phyloP scores from a whole-genome alignment of 2,888 invertebrate species.

The Torymus auratus region DNA sequence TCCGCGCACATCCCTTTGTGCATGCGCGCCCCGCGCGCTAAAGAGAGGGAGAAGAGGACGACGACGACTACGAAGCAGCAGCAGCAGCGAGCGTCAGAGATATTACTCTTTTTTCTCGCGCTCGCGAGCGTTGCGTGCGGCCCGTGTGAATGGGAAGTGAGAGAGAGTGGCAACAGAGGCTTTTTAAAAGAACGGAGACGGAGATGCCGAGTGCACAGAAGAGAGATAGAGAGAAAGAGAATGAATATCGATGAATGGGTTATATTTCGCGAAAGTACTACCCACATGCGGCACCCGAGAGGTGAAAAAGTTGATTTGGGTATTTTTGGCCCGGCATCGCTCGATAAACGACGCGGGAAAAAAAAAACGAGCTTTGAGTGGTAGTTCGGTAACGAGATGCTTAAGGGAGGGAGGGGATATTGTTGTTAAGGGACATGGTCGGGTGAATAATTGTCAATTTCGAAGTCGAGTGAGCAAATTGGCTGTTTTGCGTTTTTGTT shows the following conservation, averaged over 20 bases:
- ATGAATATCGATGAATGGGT: slow-evolving; percentile 22
- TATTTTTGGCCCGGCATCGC: too few relatives aligned
- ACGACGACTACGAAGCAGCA: neutral
- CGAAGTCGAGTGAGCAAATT: too few relatives aligned
- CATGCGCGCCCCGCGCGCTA: neutral
- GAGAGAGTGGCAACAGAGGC: neutral
- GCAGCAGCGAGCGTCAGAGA: neutral
- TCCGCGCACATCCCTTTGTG: neutral
- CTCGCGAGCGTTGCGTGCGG: neutral
- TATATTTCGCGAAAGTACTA: neutral
- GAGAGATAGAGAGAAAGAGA: neutral
- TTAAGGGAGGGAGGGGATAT: too few relatives aligned
- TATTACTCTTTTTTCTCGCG: neutral
- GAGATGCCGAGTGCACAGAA: neutral
- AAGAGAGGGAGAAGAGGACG: neutral
- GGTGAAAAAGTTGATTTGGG: slow-evolving; percentile 9
- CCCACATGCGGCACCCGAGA: neutral
- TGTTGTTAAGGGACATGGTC: too few relatives aligned
- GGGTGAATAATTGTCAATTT: too few relatives aligned
- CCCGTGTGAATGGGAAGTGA: neutral
- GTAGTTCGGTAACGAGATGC: too few relatives aligned
- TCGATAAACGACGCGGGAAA: too few relatives aligned
- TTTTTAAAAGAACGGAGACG: slow-evolving; percentile 1
- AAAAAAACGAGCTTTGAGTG: too few relatives aligned
- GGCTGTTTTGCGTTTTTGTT: too few relatives aligned